phyloP scores from a whole-genome alignment of 2,113 vertebrate genomes.

The Eptesicus fuscus region DNA sequence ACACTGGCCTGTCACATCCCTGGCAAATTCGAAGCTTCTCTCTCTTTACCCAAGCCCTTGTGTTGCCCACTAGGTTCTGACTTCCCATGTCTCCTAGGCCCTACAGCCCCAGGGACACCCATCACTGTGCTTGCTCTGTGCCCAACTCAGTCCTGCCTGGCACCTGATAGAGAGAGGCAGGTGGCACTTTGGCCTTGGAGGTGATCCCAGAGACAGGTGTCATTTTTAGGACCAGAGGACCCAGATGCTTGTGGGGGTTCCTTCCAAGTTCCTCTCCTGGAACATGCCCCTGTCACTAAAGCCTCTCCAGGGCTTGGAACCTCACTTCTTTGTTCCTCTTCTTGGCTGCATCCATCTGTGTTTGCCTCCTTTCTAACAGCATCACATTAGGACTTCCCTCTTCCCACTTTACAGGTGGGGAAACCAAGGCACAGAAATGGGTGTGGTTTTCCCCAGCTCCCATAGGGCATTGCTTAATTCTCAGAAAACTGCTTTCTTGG shows the following conservation, averaged over 20 bases:
- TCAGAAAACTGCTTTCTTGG: background rate
- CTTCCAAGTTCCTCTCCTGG: background rate
- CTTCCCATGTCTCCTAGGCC: background rate
- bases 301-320: background rate
- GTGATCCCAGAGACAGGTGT: background rate
- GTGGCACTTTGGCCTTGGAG: conserved; percentile 53
- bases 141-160: background rate
- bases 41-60: background rate
- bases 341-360: background rate
- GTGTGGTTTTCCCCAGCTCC: background rate
- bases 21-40: background rate
- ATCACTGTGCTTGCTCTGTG: background rate
- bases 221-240: conserved; percentile 19
- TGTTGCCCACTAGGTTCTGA: background rate
- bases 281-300: background rate
- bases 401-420: background rate
- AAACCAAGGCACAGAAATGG: background rate
- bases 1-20: accelerated
- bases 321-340: background rate
- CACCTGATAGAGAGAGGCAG: background rate
- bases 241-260: background rate
- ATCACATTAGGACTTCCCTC: background rate
- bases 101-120: background rate
- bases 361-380: background rate
- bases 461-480: background rate